A percentile compares a stretch with the other conserved stretches of the same genome.
phyloP scores from a whole-genome alignment of 2,797 vertebrate species.

The Setipinna tenuifilis region DNA sequence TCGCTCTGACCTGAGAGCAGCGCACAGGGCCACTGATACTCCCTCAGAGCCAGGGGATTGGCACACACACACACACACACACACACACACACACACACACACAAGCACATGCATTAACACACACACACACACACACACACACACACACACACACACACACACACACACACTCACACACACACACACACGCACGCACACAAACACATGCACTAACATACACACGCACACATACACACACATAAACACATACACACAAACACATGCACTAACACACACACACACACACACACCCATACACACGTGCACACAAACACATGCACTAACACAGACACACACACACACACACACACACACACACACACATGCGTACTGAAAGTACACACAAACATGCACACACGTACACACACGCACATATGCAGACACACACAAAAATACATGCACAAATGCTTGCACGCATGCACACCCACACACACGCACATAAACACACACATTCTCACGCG shows the following conservation, averaged over 20 bases:
- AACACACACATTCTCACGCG: not conserved
- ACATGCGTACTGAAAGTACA: too few relatives aligned
- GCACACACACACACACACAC: conserved; percentile 14
- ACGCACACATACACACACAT: not conserved
- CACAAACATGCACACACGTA: not conserved
- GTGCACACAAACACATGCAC: too few relatives aligned
- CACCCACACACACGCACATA: not conserved
- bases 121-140: not conserved
- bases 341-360: not conserved
- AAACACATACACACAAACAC: not conserved
- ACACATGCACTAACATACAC: not conserved
- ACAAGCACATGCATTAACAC: not conserved
- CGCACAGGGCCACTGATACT: conserved; percentile 27
- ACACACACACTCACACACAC: not conserved
- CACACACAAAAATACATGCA: not conserved
- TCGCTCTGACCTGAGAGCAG: conserved; percentile 36
- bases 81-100: conserved; percentile 13
- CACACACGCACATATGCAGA: not conserved
- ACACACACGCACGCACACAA: not conserved
- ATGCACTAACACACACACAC: not conserved
- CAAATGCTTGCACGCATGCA: not conserved
- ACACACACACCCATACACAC: not conserved
- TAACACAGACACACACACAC: not conserved
- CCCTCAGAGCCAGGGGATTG: conserved; percentile 19
- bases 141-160: not conserved